Evolutionary conservation across 2,888 invertebrate species (phyloP).

Genomic region (Hirtodrosophila alboralis): DNA sequence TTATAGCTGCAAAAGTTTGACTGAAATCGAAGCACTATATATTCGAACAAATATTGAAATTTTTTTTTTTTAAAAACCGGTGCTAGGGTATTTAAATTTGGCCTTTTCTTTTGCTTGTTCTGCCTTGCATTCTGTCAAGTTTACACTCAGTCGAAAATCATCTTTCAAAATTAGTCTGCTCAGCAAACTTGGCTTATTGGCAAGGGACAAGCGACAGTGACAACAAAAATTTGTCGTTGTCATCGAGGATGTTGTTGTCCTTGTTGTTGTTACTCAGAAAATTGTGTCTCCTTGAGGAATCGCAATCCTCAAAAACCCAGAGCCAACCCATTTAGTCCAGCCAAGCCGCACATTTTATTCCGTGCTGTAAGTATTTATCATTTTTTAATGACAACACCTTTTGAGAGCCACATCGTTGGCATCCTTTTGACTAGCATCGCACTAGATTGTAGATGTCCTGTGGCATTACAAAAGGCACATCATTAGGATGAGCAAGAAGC

Average conservation of each 20-base stretch:
- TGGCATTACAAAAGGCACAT: constrained; percentile 25
- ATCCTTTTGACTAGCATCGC: constrained; percentile 1
- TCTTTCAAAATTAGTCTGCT: constrained; percentile 63
- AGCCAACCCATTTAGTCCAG: constrained; percentile 18
- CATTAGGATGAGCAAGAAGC: constrained; percentile 31
- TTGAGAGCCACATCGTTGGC: constrained; percentile 14
- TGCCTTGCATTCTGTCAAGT: background rate
- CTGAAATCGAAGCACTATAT: too few species aligned
- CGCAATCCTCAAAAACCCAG: constrained; percentile 6
- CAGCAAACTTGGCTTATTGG: constrained; percentile 62
- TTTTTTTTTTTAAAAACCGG: too few species aligned
- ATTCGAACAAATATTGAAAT: too few species aligned
- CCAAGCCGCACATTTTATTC: constrained; percentile 50
- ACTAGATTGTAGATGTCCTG: too few species aligned
- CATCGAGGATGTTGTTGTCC: constrained; percentile 12
- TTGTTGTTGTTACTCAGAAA: constrained; percentile 7
- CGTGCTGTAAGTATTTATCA: constrained; percentile 65
- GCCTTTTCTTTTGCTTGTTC: too few species aligned
- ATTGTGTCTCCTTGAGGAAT: constrained; percentile 2
- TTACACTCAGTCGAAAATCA: constrained; percentile 37
- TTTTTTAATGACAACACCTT: constrained; percentile 73
- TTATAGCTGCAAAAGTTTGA: too few species aligned
- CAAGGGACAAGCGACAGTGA: constrained; percentile 47
- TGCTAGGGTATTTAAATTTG: too few species aligned
- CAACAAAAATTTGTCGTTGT: constrained; percentile 37